Evolutionary conservation across 92 coral and sea anemone species (phyloP), one percentile per base, ranked within the genome.

Genomic region (Porites rus): DNA sequence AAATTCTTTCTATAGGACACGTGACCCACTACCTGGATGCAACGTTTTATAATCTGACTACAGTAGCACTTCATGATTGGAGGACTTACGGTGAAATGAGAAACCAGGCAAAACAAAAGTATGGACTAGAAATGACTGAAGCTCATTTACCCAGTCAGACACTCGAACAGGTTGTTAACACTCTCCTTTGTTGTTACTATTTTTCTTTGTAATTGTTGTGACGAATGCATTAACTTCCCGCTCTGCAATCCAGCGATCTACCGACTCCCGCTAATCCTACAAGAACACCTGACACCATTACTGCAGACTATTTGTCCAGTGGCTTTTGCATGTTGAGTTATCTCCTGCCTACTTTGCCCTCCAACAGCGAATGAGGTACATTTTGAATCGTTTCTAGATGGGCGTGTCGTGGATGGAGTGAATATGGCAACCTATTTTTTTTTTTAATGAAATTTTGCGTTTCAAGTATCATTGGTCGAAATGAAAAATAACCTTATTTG

Each of bases 21-120:
- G 97, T 97, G 38, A 91, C 99, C 22, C 99, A 97, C 79, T 97
- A 97, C 75, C 86, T 97, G 87, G 98, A 97, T 89, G 81, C 96
- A 31, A 97, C 98, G 1, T 97, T 97, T 82, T 97, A 97, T 82
- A 97, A 97, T 79, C 93, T 97, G 28, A 97, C 99, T 3, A 97
- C 99, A 17, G 99, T 97, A 13, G 99, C 99, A 13, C 94, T 97
- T 22, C 99, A 95, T 84, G 99, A 97, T 83, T 97, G 99, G 99
- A 95, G 94, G 87, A 97, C 98, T 10, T 97, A 97, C 54, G 99
- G 98, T 10, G 99, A 97, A 51, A 97, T 97, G 99, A 91, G 98
- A 53, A 97, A 97, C 91, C 90, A 93, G 84, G 99, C 99, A 10
- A 87, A 86, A 18, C 99, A 97, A 76, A 92, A 93, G 80, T 97